Evolutionary conservation across 1,140 invertebrate genomes (phyloP), one percentile per base, ranked within the genome.

Genomic region (Ceratina australensis): DNA sequence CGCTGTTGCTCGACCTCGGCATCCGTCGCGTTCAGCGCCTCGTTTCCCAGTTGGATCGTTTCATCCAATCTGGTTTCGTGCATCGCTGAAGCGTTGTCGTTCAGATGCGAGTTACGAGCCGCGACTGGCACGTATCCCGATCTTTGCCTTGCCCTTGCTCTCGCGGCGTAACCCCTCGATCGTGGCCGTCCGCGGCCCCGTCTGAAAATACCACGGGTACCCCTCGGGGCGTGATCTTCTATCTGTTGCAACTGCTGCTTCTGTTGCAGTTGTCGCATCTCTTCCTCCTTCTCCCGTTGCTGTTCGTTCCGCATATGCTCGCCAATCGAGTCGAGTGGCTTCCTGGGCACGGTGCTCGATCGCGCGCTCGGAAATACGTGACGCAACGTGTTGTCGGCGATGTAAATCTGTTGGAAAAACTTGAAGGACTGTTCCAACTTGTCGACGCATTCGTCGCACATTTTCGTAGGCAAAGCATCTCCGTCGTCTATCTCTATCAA

Each of bases 321-420:
- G 18, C 75, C 24, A 1, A 81, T 65, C 3, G 75, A 68, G 49
- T 72, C 57, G 22, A 73, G 22, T 52, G 74, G 66, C 3, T 71
- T 82, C 13, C 18, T 73, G 1, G 57, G 54, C 20, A n/a, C 2
- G 18, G 12, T 26, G 12, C 52, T 82, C 0, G 49, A 33, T 24
- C 57, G 59, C 7, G 65, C 42, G 20, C 74, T 78, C n/a, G 74
- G 68, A 66, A 83, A 80, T 10, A 83, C 80, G 26, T 77, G 72
- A 5, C 81, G 73, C 56, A 83, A 50, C 3, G 73, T 73, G 61
- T 80, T 83, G 3, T 83, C 81, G 0, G 81, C 81, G 24, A 72
- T 65, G 8, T 83, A 83, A 49, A 83, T 83, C 66, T 83, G 81
- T 63, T 83, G 81, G 42, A 83, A 83, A 61, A 83, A 83, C 66